A percentile compares a stretch with the other conserved stretches of the same genome.
Conservation (phyloP, 2,888 invertebrate species). For the Spialia ferax region DNA sequence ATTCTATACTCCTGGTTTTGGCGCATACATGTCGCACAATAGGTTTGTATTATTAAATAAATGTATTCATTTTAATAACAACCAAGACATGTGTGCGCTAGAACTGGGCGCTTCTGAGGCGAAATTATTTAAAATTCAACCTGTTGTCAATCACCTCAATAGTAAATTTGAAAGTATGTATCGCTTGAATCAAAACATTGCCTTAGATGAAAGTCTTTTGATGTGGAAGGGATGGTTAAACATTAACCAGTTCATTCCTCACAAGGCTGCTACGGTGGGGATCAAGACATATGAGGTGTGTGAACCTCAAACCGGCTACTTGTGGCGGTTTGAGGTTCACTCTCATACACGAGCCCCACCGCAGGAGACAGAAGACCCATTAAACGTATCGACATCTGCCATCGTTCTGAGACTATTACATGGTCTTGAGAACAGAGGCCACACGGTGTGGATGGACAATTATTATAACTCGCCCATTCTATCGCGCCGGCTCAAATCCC, state of each 20-base stretch:
- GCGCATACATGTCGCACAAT: constrained; percentile 32
- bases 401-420: too few species aligned
- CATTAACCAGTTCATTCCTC: too few species aligned
- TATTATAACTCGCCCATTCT: not conserved
- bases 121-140: constrained; percentile 42
- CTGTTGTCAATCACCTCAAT: constrained; percentile 40
- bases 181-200: constrained; percentile 25
- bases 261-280: too few species aligned
- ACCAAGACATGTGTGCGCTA: not conserved
- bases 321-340: constrained; percentile 6
- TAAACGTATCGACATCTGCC: not conserved
- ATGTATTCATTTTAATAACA: constrained; percentile 19
- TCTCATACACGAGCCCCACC: not conserved
- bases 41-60: constrained; percentile 38
- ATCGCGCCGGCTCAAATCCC: not conserved
- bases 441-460: too few species aligned
- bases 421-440: too few species aligned
- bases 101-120: constrained; percentile 21
- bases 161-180: constrained; percentile 41
- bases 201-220: constrained; percentile 28
- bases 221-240: constrained; percentile 35
- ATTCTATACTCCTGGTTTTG: too few species aligned
- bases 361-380: not conserved
- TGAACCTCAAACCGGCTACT: too few species aligned
- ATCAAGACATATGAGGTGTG: too few species aligned